These are phyloP conservation scores for Pavo muticus DNA, from an alignment of 2,113 vertebrate genomes.

Conservation along the genomic window DNA sequence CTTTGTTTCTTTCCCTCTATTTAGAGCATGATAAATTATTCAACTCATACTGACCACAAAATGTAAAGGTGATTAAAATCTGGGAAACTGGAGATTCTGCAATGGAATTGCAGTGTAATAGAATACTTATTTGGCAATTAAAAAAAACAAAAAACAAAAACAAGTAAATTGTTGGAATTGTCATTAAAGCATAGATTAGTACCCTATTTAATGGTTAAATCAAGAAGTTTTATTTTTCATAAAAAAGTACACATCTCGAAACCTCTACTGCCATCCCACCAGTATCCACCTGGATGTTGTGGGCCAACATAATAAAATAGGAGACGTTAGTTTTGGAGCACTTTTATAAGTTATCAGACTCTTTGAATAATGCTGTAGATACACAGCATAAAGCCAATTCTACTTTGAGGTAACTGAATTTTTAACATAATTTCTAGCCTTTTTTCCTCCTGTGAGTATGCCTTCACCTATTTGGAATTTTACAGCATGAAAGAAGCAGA, in stretches of 20 bases:
- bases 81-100: not conserved
- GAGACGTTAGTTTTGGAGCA: no score
- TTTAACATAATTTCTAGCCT: not conserved
- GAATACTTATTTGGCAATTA: not conserved
- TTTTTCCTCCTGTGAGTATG: not conserved
- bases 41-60: not conserved
- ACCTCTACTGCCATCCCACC: not conserved
- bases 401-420: not conserved
- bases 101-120: not conserved
- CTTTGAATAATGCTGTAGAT: not conserved
- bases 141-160: not conserved
- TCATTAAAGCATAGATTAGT: not conserved
- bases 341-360: not conserved
- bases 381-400: not conserved
- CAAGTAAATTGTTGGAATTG: not conserved
- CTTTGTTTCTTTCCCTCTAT: not conserved
- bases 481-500: not conserved
- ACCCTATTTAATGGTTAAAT: not conserved
- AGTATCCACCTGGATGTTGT: no score
- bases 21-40: conserved; percentile 63
- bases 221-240: not conserved
- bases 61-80: conserved; percentile 50
- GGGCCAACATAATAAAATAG: no score
- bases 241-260: not conserved
- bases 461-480: not conserved